Percentiles rank a stretch among this genome's conserved stretches.
Evolutionary conservation across 2,797 vertebrate species (phyloP).

Genomic region (Schizopygopsis pylzovi): DNA sequence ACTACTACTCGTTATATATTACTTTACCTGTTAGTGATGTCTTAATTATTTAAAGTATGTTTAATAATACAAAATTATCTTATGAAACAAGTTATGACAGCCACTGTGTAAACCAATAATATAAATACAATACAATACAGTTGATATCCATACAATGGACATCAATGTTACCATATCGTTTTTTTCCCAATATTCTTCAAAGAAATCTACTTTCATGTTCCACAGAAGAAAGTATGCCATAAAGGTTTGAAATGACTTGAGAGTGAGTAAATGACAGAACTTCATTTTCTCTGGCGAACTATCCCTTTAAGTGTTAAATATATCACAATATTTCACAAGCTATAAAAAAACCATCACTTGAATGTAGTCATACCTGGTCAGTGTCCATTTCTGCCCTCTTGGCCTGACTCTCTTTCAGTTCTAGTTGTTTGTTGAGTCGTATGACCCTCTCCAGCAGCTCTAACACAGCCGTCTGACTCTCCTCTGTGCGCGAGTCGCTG

Average conservation of each 20-base stretch:
- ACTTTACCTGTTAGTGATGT: too few relatives aligned
- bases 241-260: not conserved
- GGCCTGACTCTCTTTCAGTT: slow-evolving; percentile 74
- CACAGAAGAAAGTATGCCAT: too few relatives aligned
- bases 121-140: too few relatives aligned
- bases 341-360: not conserved
- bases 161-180: too few relatives aligned
- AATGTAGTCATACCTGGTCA: slow-evolving; percentile 72
- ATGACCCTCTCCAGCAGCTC: slow-evolving; percentile 77
- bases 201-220: too few relatives aligned
- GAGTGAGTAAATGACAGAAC: not conserved
- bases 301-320: not conserved
- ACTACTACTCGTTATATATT: too few relatives aligned
- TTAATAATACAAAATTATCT: too few relatives aligned
- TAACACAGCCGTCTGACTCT: slow-evolving; percentile 69
- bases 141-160: too few relatives aligned
- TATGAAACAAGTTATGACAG: too few relatives aligned
- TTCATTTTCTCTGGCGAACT: not conserved
- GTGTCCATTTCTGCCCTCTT: slow-evolving; percentile 68
- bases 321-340: not conserved
- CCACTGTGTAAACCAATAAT: too few relatives aligned
- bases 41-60: too few relatives aligned
- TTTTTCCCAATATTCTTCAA: too few relatives aligned
- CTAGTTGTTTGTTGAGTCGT: slow-evolving; percentile 80
- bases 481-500: slow-evolving; percentile 69